A percentile compares a stretch with the other conserved stretches of the same genome.
These are phyloP conservation scores for Ornithoptera alexandrae DNA, from an alignment of 2,888 invertebrate species.

Conservation along the genomic window DNA sequence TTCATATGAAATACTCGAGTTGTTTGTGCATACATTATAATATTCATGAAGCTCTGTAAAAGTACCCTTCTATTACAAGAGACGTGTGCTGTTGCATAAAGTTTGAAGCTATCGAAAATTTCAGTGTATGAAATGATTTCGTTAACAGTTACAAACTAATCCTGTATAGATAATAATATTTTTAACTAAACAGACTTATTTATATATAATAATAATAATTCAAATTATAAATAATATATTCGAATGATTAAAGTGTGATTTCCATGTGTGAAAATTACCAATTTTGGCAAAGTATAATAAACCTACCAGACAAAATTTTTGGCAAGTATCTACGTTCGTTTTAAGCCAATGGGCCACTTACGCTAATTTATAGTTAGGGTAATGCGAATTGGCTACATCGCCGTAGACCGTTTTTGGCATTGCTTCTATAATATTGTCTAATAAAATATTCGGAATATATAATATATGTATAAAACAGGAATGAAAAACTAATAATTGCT, in stretches of 20 bases:
- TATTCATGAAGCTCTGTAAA: conserved; percentile 7
- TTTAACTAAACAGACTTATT: neutral
- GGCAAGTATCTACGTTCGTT: neutral
- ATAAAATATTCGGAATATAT: neutral
- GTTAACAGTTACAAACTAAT: neutral
- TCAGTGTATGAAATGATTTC: neutral
- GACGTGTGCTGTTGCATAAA: conserved; percentile 16
- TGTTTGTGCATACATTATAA: neutral
- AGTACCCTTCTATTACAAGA: neutral
- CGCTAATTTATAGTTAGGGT: conserved; percentile 8
- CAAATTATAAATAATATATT: neutral
- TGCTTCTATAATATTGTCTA: neutral
- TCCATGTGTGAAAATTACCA: neutral
- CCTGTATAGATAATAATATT: neutral
- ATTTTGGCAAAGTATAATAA: neutral
- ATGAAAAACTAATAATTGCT: too few species aligned
- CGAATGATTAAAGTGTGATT: too few species aligned
- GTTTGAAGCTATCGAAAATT: neutral
- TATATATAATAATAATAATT: too few species aligned
- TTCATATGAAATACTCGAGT: conserved; percentile 1
- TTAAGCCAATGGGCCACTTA: conserved; percentile 14
- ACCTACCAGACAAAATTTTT: neutral
- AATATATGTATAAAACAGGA: neutral
- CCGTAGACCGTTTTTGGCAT: conserved; percentile 15
- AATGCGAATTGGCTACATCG: conserved; percentile 2